Evolutionary conservation across 2,113 vertebrate species (phyloP), one percentile per base, ranked within the genome.

Genomic region (Strix aluco): DNA sequence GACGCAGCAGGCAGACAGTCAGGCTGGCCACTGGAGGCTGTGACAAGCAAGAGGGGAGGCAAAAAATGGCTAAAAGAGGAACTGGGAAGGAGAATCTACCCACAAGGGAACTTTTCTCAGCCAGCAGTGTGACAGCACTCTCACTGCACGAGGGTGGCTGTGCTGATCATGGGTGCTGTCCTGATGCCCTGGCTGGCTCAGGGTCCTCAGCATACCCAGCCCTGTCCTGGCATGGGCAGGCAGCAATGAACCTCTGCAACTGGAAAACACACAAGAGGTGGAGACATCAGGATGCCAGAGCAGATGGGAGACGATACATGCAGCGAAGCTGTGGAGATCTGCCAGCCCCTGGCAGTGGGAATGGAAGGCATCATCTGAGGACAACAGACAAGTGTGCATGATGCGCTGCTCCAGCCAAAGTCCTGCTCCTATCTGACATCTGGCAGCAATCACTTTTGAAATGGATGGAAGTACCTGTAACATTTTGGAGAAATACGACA

Each of bases 1-100:
- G 92, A 67, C 22, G 54, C 18, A 9, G n/a, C 69, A 44, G 47
- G 42, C 38, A 21, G 46, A 10, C 49, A 61, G 46, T 29, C 49
- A 25, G 30, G 26, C 47, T 15, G 18, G 71, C 66, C 13, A 11
- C 73, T 79, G 92, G n/a, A 57, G 54, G 26, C 36, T 74, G 47
- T 81, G 51, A 62, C 17, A 57, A 84, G 32, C 5, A 36, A 62
- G 4, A 21, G 27, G 22, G 22, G 22, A 70, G n/a, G 46, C 44
- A 66, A 82, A 96, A 91, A 77, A 36, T 15, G 3, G 22, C 32
- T 51, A 78, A 83, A 95, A 95, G 81, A 85, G 91, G 91, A 96
- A 94, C 77, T 44, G n/a, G 44, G n/a, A 74, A 91, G 61, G 52
- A 83, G 52, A 95, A 65, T 91, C 77, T 87, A 40, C 77, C 89